Evolutionary conservation across 2,113 vertebrate species (phyloP), one percentile per base, ranked within the genome.

Genomic region (Caranx melampygus): DNA sequence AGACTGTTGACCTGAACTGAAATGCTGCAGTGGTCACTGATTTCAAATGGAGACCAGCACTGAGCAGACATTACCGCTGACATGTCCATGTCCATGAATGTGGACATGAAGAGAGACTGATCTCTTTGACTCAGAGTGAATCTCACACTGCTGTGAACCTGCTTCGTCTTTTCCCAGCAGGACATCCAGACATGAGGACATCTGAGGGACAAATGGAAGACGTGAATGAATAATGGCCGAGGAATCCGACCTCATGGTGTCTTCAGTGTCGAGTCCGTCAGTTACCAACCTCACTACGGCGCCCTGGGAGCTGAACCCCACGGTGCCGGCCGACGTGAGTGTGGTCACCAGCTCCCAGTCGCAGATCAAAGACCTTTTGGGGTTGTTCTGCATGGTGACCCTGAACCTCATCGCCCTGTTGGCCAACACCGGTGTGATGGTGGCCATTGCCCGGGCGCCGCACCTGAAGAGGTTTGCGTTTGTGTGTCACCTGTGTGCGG

Each of bases 401-500:
- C 94, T 97, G 59, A 97, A 96, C 65, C 90, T 95, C 15, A 95
- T 95, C 0, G 95, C 97, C 1, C 84, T 99, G 72, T 69, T 98
- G 86, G 97, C 96, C 82, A 99, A 99, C 73, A 80, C 93, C 0
- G 95, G 94, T 0, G 93, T 99, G 61, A 94, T 99, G 92, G 89
- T 95, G 0, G 96, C 96, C 70, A 96, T 99, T 33, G 92, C 96
- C 49, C 96, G 96, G 44, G 96, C 96, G 0, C 95, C 96, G 0
- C 96, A 96, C 55, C 91, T 98, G 68, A 95, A 95, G 61, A 96
- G 96, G 75, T 97, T 97, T 42, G 95, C 96, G 37, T 97, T 98
- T 0, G 96, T 98, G 79, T 95, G 95, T 75, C 98, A 99, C 81
- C 96, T 99, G 42, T 99, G 97, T 2, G 86, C 94, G 0, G 97